These are phyloP conservation scores for Micropoecilia bifurca DNA, from an alignment of 2,797 vertebrate genomes.

Conservation along the genomic window DNA sequence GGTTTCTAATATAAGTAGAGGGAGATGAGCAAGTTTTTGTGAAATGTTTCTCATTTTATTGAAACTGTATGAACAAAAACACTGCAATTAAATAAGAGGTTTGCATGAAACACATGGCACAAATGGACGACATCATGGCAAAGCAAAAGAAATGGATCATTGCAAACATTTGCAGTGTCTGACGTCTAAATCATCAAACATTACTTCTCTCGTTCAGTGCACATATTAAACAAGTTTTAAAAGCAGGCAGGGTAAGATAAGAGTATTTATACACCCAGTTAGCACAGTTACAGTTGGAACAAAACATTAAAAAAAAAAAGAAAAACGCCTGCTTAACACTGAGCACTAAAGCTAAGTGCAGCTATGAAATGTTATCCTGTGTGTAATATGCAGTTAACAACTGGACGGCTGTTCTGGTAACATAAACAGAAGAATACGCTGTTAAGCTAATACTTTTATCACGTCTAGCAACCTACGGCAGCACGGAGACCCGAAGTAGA, in stretches of 20 bases:
- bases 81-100: constrained; percentile 84
- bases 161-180: constrained; percentile 85
- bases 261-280: constrained; percentile 71
- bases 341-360: constrained; percentile 65
- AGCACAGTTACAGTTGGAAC: constrained; percentile 56
- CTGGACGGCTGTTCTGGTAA: constrained; percentile 52
- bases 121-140: constrained; percentile 68
- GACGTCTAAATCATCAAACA: constrained; percentile 74
- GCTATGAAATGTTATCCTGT: constrained; percentile 52
- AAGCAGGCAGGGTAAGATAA: constrained; percentile 74
- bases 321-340: constrained; percentile 58
- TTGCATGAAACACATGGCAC: constrained; percentile 72
- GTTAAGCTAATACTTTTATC: constrained; percentile 49
- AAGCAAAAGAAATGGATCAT: constrained; percentile 73
- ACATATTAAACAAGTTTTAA: constrained; percentile 72
- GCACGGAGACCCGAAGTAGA: constrained; percentile 50
- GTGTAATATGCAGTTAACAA: constrained; percentile 53
- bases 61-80: constrained; percentile 83
- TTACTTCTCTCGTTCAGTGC: constrained; percentile 81
- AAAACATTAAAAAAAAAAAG: constrained; percentile 31
- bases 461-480: constrained; percentile 41
- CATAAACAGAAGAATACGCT: constrained; percentile 46
- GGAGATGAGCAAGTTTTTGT: constrained; percentile 17
- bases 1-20: constrained; percentile 31
- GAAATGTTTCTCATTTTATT: constrained; percentile 81